Percentiles rank a stretch among this genome's conserved stretches.
phyloP scores from a whole-genome alignment of 2,797 vertebrate species.

The Percopsis omiscomaycus region DNA sequence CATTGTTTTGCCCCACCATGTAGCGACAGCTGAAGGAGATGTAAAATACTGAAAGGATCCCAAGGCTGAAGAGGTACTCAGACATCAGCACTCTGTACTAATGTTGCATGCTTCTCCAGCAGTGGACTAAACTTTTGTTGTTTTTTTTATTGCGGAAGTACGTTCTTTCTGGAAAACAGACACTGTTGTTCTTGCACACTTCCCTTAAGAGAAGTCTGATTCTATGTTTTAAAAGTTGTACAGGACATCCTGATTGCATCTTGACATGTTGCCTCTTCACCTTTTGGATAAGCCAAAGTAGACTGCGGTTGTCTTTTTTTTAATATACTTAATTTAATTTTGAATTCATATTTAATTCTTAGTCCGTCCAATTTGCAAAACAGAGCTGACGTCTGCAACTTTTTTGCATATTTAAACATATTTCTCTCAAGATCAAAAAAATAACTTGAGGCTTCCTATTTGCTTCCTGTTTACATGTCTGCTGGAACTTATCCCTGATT shows the following conservation, averaged over 20 bases:
- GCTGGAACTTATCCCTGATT: constrained; percentile 35
- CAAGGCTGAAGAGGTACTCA: constrained; percentile 64
- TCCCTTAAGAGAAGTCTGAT: constrained; percentile 24
- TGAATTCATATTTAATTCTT: constrained; percentile 62
- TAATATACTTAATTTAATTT: constrained; percentile 60
- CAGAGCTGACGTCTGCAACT: constrained; percentile 55
- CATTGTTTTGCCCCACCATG: constrained; percentile 50
- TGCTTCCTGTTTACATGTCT: constrained; percentile 56
- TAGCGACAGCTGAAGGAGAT: constrained; percentile 60
- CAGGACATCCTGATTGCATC: constrained; percentile 66
- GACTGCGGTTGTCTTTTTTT: constrained; percentile 77
- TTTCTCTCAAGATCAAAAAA: constrained; percentile 42
- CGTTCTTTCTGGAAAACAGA: constrained; percentile 50
- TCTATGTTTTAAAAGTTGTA: constrained; percentile 65
- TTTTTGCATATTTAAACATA: constrained; percentile 55
- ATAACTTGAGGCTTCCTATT: constrained; percentile 47
- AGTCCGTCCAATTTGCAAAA: constrained; percentile 71
- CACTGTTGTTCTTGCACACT: neutral
- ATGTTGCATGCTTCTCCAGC: constrained; percentile 76
- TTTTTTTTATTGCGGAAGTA: constrained; percentile 35
- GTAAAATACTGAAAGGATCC: constrained; percentile 61
- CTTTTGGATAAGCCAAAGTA: constrained; percentile 81
- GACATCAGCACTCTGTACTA: constrained; percentile 60
- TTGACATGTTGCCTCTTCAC: constrained; percentile 76
- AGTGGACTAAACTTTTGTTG: constrained; percentile 62